Percentiles rank a stretch among this genome's conserved stretches.
These are phyloP conservation scores for Tetraodon nigroviridis DNA, from an alignment of 2,113 vertebrate genomes.

Conservation along the genomic window DNA sequence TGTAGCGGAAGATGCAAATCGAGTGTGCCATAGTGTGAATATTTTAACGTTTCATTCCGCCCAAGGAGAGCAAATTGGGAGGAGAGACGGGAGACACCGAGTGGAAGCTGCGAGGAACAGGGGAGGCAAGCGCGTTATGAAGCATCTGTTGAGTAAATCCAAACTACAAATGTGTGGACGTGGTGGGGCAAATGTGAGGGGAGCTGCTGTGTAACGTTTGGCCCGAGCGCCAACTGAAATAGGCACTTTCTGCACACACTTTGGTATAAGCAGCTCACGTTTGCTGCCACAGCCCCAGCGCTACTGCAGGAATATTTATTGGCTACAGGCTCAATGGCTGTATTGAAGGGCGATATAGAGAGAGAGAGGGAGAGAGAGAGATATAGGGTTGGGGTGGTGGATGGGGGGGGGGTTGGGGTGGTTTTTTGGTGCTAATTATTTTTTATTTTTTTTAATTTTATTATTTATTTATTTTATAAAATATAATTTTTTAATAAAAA, in stretches of 20 bases:
- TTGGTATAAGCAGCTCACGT: conserved; percentile 74
- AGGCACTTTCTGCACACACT: conserved; percentile 56
- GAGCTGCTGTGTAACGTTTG: conserved; percentile 58
- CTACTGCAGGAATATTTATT: conserved; percentile 76
- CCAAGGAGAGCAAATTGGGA: conserved; percentile 4
- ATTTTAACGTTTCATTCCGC: conserved; percentile 51
- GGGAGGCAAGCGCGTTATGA: conserved; percentile 24
- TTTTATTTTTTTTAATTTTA: no score
- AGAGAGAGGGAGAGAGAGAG: conserved; percentile 3
- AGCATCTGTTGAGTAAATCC: conserved; percentile 30
- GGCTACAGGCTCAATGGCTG: conserved; percentile 72
- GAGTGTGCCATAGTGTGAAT: conserved; percentile 32
- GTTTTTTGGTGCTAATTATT: no score
- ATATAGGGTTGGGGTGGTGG: background rate
- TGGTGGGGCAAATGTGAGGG: conserved; percentile 22
- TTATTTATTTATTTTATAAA: no score
- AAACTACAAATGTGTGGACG: conserved; percentile 13
- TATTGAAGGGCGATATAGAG: conserved; percentile 62
- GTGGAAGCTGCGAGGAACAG: conserved; percentile 16
- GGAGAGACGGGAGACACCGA: background rate
- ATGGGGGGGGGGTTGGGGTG: background rate
- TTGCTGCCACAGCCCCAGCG: conserved; percentile 71
- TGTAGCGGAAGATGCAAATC: background rate
- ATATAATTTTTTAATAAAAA: no score
- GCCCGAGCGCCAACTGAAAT: conserved; percentile 59